These are phyloP conservation scores for Percopsis transmontana DNA, from an alignment of 2,113 vertebrate genomes.

Conservation along the genomic window DNA sequence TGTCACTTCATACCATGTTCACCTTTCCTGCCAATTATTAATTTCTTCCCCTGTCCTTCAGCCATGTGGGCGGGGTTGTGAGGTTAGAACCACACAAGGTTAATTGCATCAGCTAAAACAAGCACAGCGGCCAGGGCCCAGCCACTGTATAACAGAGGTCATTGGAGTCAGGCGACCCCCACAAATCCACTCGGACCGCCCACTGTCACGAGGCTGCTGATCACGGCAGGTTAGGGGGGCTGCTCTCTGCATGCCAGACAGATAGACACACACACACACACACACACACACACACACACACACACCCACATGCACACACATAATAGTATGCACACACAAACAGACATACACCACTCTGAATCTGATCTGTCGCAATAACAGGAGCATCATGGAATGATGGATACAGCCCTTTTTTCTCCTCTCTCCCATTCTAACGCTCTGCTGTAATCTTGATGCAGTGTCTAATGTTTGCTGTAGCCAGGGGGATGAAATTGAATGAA, in stretches of 20 bases:
- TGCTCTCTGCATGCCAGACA: slow-evolving; percentile 40
- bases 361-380: slow-evolving; percentile 73
- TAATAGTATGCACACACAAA: slow-evolving; percentile 3
- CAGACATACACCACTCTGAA: slow-evolving; percentile 44
- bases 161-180: slow-evolving; percentile 51
- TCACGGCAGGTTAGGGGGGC: slow-evolving; percentile 24
- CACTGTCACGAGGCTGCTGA: slow-evolving; percentile 39
- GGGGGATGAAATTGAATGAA: slow-evolving; percentile 73
- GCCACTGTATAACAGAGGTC: slow-evolving; percentile 61
- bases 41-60: slow-evolving; percentile 28
- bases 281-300: slow-evolving; percentile 3
- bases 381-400: slow-evolving; percentile 71
- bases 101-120: slow-evolving; percentile 76
- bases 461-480: slow-evolving; percentile 74
- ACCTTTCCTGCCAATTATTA: slow-evolving; percentile 14
- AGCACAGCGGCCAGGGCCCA: slow-evolving; percentile 31
- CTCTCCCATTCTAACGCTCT: slow-evolving; percentile 51
- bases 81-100: slow-evolving; percentile 58
- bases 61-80: slow-evolving; percentile 35
- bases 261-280: slow-evolving; percentile 15
- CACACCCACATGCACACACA: neutral
- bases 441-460: slow-evolving; percentile 72
- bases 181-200: slow-evolving; percentile 59
- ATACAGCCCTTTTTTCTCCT: slow-evolving; percentile 51
- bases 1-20: slow-evolving; percentile 18